Base-by-base conservation (phyloP, 2,888 invertebrate genomes). In the Drosophila greeni region DNA sequence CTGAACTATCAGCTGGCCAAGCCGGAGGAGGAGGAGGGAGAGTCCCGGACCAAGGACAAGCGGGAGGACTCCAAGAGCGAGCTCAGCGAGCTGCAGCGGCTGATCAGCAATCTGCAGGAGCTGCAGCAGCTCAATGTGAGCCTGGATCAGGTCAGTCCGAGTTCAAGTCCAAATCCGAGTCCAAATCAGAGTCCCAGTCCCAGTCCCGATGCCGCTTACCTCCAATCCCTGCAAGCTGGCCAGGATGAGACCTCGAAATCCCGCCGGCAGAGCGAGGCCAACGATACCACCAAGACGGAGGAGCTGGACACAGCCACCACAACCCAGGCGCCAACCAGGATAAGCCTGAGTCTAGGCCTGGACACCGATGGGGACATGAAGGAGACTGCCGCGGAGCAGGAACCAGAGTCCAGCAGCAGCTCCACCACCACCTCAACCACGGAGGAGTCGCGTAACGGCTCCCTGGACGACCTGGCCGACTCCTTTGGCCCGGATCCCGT, bases 401-500 rank as follows among this genome's bases (percentile, higher is more conserved):
- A 39, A 2, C 5, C 9, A 14, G 26, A 56, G 14, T 39, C 66
- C 16, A 51, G 36, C 20, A 59, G 43, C 26, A 72, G n/a, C 8
- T 34, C 34, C n/a, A 20, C 75, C 23, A 75, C 76, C 4, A 72
- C 75, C 20, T 54, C 73, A 8, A 69, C 86, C 16, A 87, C 88
- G 0, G 88, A 88, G 72, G 87, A 89, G 72, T 61, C 88, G 3
- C 85, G 84, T 40, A 87, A 86, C 51, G 86, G 86, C 4, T 84
- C 87, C 0, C 66, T 88, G n/a, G 73, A 87, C 29, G 94, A 94
- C 81, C 88, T 95, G 53, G 95, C 93, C 84, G 94, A 93, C 72
- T 95, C 95, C 0, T 95, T 95, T 80, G 90, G 90, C 43, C 91
- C 92, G 2, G 87, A 88, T 69, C 90, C 91, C 0, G 91, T 91